Evolutionary conservation across 2,797 vertebrate genomes (phyloP).

Genomic region (Momotus momota): DNA sequence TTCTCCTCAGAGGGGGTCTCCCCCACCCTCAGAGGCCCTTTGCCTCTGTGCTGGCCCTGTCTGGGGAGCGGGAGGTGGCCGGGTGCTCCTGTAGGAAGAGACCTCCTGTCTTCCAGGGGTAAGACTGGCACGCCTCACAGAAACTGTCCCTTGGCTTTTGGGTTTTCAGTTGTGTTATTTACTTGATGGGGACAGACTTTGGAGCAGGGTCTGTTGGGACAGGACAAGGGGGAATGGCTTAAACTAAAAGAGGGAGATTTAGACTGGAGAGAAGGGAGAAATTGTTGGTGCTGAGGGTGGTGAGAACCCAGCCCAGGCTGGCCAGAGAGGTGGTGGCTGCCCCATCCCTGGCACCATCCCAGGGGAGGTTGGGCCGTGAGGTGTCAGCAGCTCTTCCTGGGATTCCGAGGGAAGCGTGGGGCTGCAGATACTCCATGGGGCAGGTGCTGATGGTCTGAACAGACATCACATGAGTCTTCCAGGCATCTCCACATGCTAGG

Average conservation of each 20-base stretch:
- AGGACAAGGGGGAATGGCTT: background rate
- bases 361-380: accelerated
- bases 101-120: background rate
- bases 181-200: background rate
- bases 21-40: background rate
- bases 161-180: background rate
- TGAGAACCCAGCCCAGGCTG: no score
- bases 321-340: no score
- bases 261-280: background rate
- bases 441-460: background rate
- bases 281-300: no score
- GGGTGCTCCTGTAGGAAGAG: background rate
- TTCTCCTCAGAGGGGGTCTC: background rate
- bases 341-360: no score
- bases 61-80: background rate
- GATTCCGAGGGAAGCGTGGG: background rate
- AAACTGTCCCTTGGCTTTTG: no score
- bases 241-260: background rate
- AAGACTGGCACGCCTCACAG: accelerated
- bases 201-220: background rate
- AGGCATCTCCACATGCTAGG: background rate
- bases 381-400: accelerated
- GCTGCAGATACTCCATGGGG: background rate
- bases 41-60: background rate
- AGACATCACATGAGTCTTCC: background rate